Conservation (phyloP, 2,888 invertebrate species). For the Oligia fasciuncula region DNA sequence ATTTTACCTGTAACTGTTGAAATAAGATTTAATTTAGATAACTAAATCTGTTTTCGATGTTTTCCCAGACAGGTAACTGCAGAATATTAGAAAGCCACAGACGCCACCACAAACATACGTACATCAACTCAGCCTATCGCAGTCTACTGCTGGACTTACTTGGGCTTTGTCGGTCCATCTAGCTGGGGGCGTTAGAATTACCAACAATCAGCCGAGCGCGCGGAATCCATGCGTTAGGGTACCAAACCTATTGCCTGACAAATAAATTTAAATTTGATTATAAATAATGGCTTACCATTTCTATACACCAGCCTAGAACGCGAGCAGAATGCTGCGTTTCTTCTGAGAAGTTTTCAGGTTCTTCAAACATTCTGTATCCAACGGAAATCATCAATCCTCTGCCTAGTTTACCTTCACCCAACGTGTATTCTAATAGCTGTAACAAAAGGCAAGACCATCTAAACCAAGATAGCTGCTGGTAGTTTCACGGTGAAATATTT, state of each 20-base stretch:
- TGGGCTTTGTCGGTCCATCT: no score
- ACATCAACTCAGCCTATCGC: no score
- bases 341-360: not conserved
- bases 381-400: not conserved
- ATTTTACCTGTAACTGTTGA: constrained; percentile 24
- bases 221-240: no score
- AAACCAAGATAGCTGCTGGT: not conserved
- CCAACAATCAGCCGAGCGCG: no score
- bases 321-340: not conserved
- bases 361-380: not conserved
- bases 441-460: not conserved
- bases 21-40: not conserved
- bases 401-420: not conserved
- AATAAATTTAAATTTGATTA: no score
- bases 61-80: no score
- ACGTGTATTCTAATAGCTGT: not conserved
- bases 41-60: no score
- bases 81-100: no score
- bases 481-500: not conserved
- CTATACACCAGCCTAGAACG: not conserved
- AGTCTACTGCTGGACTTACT: no score
- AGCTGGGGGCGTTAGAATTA: no score
- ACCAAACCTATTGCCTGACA: no score
- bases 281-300: not conserved
- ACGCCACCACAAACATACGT: no score